Conservation (phyloP, 2,888 invertebrate genomes). For the Thelaira solivaga region DNA sequence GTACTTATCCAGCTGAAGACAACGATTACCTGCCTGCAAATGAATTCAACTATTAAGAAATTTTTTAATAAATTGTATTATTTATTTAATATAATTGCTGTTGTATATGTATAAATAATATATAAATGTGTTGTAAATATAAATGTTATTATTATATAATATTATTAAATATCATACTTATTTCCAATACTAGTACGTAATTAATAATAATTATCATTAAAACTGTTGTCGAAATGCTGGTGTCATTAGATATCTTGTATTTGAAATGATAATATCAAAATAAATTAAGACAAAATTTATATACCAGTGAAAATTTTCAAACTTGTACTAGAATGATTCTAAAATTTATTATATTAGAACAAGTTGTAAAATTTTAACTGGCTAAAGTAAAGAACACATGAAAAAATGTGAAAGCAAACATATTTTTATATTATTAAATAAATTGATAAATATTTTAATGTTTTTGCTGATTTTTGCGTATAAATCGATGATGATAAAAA, state of each 20-base stretch:
- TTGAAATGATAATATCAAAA: conserved; percentile 34
- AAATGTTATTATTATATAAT: conserved; percentile 53
- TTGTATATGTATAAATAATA: conserved; percentile 63
- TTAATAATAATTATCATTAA: conserved; percentile 34
- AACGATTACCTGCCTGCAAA: no score
- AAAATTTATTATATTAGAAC: not conserved
- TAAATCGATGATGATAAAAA: conserved; percentile 26
- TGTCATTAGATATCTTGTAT: conserved; percentile 48
- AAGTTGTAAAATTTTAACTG: not conserved
- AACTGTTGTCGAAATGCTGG: conserved; percentile 50
- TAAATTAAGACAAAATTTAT: not conserved
- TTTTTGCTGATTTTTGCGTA: conserved; percentile 19
- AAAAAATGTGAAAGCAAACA: not conserved
- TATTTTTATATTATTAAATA: conserved; percentile 12
- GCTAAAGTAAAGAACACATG: no score
- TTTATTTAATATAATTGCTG: conserved; percentile 58
- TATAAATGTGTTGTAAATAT: conserved; percentile 63
- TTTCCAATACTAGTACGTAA: conserved; percentile 59
- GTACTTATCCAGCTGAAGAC: no score
- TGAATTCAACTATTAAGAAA: no score
- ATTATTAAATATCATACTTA: conserved; percentile 58
- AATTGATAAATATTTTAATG: conserved; percentile 12
- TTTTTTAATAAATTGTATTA: conserved; percentile 50
- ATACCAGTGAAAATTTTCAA: not conserved
- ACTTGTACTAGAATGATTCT: conserved; percentile 11